Base-by-base conservation (phyloP, 1,140 invertebrate genomes). In the Cheumatopsyche charites region DNA sequence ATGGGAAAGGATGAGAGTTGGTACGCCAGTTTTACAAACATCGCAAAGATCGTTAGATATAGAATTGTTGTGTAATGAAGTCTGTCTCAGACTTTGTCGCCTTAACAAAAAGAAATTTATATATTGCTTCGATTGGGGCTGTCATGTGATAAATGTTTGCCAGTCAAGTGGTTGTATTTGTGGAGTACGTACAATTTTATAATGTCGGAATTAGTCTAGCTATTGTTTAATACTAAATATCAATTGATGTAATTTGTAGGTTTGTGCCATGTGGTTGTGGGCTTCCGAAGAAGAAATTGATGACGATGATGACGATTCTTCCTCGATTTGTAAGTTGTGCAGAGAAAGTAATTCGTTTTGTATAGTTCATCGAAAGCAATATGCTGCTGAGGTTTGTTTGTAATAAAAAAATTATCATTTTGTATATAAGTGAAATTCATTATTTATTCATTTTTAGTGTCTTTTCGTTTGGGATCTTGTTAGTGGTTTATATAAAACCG, bases 121-220 rank as follows among this genome's bases (percentile, higher is more conserved):
- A 15, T 85, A 84, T 75, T 85, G 83, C 77, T 85, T 85, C 76
- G 83, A 85, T 75, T 85, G 82, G 82, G 83, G 83, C 15, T 85
- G 83, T 74, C 83, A 85, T 69, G 82, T 85, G 9, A 84, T 85
- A 23, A 82, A 84, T 72, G 83, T 85, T 1, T 85, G 83, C 66
- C 83, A 84, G 67, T 82, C 82, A 49, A 85, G 83, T 62, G 83
- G 83, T 0, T 84, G 82, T 66, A 74, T 85, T 23, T 84, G 82
- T 6, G 83, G 83, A 76, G 83, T 84, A 15, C 78, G 81, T 78
- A 25, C 21, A 47, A 42, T 4, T 1, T 21, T 13, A 13, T 63
- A 5, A 36, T 25, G 6, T 63, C 17, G 45, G 17, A 49, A 49
- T 13, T 49, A 49, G 13, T 49, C 45, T 49, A n/a, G n/a, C 29